Evolutionary conservation across 2,888 invertebrate genomes (phyloP).

Genomic region (Apantesis nais): DNA sequence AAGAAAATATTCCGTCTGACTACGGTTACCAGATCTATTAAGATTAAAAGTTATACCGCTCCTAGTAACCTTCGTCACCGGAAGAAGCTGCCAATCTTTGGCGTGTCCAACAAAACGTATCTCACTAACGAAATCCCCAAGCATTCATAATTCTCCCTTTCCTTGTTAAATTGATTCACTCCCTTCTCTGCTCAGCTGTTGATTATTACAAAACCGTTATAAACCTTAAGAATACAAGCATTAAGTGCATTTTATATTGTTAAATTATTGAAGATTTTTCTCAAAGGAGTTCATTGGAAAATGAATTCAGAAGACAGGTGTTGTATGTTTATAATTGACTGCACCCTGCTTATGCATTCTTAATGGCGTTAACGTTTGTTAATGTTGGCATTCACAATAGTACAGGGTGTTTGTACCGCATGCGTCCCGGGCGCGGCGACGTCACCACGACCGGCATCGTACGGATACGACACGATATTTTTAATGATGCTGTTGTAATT

Average conservation of each 20-base stretch:
- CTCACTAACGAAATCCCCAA: slow-evolving; percentile 41
- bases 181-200: slow-evolving; percentile 53
- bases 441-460: not conserved
- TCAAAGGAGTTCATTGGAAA: slow-evolving; percentile 24
- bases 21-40: not conserved
- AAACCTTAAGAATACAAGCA: slow-evolving; percentile 17
- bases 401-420: slow-evolving; percentile 22
- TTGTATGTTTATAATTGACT: slow-evolving; percentile 29
- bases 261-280: not conserved
- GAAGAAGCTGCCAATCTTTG: slow-evolving; percentile 19
- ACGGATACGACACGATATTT: not conserved
- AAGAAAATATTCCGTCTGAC: not conserved
- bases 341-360: slow-evolving; percentile 47
- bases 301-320: slow-evolving; percentile 34
- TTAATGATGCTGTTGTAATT: slow-evolving; percentile 1
- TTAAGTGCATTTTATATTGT: slow-evolving; percentile 10
- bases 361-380: slow-evolving; percentile 49
- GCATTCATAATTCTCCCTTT: slow-evolving; percentile 49
- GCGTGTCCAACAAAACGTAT: slow-evolving; percentile 40
- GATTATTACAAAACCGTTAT: slow-evolving; percentile 38
- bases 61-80: slow-evolving; percentile 11
- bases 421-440: not conserved
- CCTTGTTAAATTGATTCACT: slow-evolving; percentile 65
- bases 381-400: slow-evolving; percentile 48
- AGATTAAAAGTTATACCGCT: slow-evolving; percentile 4